Base-by-base conservation (phyloP, 2,113 vertebrate species). In the Dascyllus trimaculatus region DNA sequence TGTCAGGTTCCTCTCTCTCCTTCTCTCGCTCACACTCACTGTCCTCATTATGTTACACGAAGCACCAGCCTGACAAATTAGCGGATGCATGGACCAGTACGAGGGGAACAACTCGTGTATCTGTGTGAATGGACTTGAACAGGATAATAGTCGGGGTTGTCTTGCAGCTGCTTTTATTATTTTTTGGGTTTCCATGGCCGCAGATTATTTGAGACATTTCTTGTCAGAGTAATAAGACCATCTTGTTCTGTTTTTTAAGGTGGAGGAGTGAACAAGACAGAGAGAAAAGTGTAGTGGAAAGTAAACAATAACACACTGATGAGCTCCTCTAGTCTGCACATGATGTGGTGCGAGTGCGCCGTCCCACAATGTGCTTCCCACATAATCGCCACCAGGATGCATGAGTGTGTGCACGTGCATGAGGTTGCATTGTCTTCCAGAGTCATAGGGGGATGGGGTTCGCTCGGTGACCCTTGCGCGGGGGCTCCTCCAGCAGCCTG, bases 401-500 rank as follows among this genome's bases (percentile, higher is more conserved):
- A 29, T 24, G 38, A n/a, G 48, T 19, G 46, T 48, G 8, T 17
- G 69, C 46, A 43, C 46, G 58, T 25, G 8, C 8, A 15, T 4
- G 25, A 21, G 22, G 6, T n/a, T 46, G 40, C 35, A 52, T 63
- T 57, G 71, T 71, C 70, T 85, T 74, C 58, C 26, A 40, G 63
- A 69, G 53, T 77, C 11, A 49, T 65, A 43, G 52, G 87, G 81
- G 81, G 83, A 84, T 76, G 72, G 68, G 84, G 84, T 75, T 85
- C 66, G 40, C 78, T 80, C 53, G 5, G 64, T 86, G 85, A 91
- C 88, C 90, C 85, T 53, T 35, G 64, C 60, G 52, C 71, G 57
- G 67, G n/a, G 83, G 80, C 89, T 92, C 85, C 92, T 93, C 92
- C 88, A 92, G 88, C 87, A 91, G 90, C 88, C 83, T 91, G 89